phyloP scores from a whole-genome alignment of 2,888 invertebrate species.

The Nymphalis polychloros region DNA sequence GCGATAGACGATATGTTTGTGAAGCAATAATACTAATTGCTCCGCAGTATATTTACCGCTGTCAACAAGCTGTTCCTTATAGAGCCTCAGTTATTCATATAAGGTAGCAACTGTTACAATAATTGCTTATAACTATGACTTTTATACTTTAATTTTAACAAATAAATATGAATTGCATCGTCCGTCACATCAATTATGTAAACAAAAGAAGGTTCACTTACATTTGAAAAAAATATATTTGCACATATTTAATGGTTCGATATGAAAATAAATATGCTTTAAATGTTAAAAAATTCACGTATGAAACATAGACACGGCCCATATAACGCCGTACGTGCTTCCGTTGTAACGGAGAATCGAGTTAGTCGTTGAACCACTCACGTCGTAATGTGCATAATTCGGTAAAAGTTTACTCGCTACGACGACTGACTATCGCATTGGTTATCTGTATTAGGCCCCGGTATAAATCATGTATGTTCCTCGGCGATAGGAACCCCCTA shows the following conservation, averaged over 20 bases:
- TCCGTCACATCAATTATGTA: too few relatives aligned
- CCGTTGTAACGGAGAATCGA: conserved; percentile 17
- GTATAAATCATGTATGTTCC: too few relatives aligned
- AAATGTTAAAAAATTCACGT: conserved; percentile 3
- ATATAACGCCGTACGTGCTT: conserved; percentile 7
- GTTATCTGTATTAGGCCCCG: too few relatives aligned
- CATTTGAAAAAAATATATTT: too few relatives aligned
- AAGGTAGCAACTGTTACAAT: conserved; percentile 14
- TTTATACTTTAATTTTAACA: not conserved
- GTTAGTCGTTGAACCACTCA: conserved; percentile 14
- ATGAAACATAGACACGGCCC: not conserved
- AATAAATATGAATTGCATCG: not conserved
- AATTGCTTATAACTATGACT: conserved; percentile 1
- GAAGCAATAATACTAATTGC: conserved; percentile 18
- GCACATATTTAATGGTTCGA: not conserved
- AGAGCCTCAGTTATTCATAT: conserved; percentile 5
- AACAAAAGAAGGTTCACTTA: too few relatives aligned
- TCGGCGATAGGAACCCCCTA: too few relatives aligned
- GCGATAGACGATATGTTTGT: conserved; percentile 9
- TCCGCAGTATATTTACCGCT: conserved; percentile 1
- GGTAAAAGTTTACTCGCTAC: conserved; percentile 13
- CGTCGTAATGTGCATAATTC: conserved; percentile 23
- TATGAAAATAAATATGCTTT: not conserved
- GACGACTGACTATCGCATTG: not conserved
- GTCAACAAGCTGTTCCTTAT: conserved; percentile 10